Base-by-base conservation (phyloP, 1,140 invertebrate species). In the Archivesica marissinica region DNA sequence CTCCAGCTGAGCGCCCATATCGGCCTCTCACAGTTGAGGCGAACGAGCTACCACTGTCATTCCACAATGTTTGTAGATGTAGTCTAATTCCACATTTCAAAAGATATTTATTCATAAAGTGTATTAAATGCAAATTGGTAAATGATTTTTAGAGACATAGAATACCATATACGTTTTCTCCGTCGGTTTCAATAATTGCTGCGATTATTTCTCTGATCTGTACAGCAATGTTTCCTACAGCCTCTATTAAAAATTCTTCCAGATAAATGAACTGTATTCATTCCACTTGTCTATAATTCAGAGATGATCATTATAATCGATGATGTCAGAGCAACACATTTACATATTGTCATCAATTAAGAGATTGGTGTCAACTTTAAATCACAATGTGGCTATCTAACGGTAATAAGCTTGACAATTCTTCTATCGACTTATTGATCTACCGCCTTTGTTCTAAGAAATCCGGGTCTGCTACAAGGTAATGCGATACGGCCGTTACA, bases 331-430 rank as follows among this genome's bases (percentile, higher is more conserved):
- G 3, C 30, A 64, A 17, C n/a, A 15, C 59, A 64, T 64, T 64
- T 64, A 33, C 59, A 64, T 64, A 64, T n/a, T 64, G 59, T 35
- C 59, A 35, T 64, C 30, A 33, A 64, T 64, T 64, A 35, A n/a
- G 38, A 35, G 15, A 17, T 64, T 35, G 59, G 59, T 64, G 59
- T 64, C 59, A 64, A 35, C 17, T 64, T 64, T 64, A 64, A 64
- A 64, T 64, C 28, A 64, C 59, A 64, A 35, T 64, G 59, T 64
- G 13, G 30, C 59, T 15, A 64, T 64, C 59, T 64, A 64, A 64
- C 59, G 30, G 30, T 30, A 35, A 64, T 35, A 64, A 33, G 30
- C 59, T 25, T 33, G 28, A 35, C 15, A 64, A 35, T 20, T 17
- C 2, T 35, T 2, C 59, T 33, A 64, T 0, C 38, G 15, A 64